These are phyloP conservation scores for Asarcornis scutulata DNA, from an alignment of 2,113 vertebrate genomes.

Conservation along the genomic window DNA sequence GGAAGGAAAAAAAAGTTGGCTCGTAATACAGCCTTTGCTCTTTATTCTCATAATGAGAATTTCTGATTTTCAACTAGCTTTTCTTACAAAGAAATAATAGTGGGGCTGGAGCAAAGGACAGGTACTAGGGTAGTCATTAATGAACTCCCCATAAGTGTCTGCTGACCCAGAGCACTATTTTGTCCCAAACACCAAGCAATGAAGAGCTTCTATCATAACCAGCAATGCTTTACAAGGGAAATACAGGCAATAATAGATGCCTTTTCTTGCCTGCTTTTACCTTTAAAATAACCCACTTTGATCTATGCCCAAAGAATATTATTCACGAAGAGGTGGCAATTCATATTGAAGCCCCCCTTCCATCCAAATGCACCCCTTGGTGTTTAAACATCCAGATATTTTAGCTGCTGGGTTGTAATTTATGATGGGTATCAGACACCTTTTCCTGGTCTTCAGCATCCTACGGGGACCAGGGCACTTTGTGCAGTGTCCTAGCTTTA, in stretches of 20 bases:
- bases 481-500: not conserved
- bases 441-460: not conserved
- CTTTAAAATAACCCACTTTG: too few relatives aligned
- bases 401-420: not conserved
- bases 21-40: fast-evolving
- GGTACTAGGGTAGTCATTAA: not conserved
- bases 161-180: not conserved
- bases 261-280: not conserved
- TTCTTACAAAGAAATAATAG: not conserved
- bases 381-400: fast-evolving
- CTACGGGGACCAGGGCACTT: not conserved
- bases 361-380: not conserved
- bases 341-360: not conserved
- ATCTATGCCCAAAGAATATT: not conserved
- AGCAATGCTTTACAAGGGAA: fast-evolving
- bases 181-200: not conserved
- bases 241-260: fast-evolving
- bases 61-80: too few relatives aligned
- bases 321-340: not conserved
- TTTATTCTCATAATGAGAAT: fast-evolving
- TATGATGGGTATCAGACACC: not conserved
- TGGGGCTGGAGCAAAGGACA: not conserved
- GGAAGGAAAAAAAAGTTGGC: not conserved
- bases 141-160: not conserved
- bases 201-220: not conserved